Evolutionary conservation across 2,113 vertebrate species (phyloP), one percentile per base, ranked within the genome.

Genomic region (Urocynchramus pylzowi): DNA sequence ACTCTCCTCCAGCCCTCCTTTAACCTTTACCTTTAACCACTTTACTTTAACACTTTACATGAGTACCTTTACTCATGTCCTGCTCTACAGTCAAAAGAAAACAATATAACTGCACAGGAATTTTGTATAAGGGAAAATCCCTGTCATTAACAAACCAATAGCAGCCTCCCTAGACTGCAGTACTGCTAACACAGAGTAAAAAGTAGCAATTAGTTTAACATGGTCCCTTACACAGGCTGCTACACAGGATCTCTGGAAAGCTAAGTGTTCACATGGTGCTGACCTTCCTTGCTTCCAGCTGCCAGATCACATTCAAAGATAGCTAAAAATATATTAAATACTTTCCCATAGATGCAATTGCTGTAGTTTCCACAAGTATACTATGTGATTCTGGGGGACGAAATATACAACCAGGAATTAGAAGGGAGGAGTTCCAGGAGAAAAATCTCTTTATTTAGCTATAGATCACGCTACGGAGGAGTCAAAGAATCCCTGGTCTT

Each of bases 241-340:
- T 81, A 68, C n/a, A n/a, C n/a, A 71, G 47, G 73, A 60, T 75
- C 93, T 88, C 75, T 77, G 83, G 75, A 88, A 94, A 93, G 60
- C 71, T 94, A 67, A 85, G 64, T 81, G 79, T 86, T 92, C 95
- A 78, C 82, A 78, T 88, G 71, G 71, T 71, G 85, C 79, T 94
- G 92, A 84, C 95, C 87, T 82, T 87, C 79, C 83, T 49, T 47
- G 30, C 77, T 89, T 94, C 90, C 95, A 97, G 93, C 92, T 97
- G 96, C 95, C 92, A 92, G 90, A 93, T 93, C 88, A 84, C 90
- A 96, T 95, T 96, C 82, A 96, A 93, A 96, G 93, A 94, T 54
- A 92, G 95, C 95, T 97, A 97, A 97, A 96, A 97, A 97, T 97
- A 97, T 15, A 97, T 89, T 88, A 96, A 96, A 97, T 97, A 96